Conservation (phyloP, 2,113 vertebrate genomes). For the Echinops telfairi region DNA sequence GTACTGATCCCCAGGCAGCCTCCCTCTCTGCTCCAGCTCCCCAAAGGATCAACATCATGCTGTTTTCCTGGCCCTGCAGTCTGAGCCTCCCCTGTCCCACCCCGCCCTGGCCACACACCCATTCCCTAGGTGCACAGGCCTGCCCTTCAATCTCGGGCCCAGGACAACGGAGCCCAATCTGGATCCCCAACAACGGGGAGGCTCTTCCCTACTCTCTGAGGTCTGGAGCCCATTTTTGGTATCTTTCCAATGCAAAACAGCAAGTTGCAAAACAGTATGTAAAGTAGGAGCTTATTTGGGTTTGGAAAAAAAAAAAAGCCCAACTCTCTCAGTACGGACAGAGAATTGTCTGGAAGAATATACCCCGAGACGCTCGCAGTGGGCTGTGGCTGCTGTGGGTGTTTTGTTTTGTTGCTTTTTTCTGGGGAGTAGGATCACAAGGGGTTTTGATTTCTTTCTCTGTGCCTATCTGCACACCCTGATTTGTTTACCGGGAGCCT, state of each 20-base stretch:
- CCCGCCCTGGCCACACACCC: neutral
- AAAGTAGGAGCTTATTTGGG: conserved; percentile 69
- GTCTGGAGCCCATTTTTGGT: neutral
- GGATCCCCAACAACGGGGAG: conserved; percentile 12
- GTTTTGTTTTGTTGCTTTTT: neutral
- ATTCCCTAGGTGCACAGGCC: too few species aligned
- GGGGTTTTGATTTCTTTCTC: conserved; percentile 51
- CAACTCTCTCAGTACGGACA: conserved; percentile 16
- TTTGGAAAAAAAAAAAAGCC: neutral
- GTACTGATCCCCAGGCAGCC: neutral
- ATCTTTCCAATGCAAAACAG: conserved; percentile 68
- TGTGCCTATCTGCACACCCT: neutral
- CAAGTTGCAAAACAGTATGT: conserved; percentile 64
- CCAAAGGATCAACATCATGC: neutral
- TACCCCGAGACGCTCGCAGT: neutral
- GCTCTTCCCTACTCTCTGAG: neutral
- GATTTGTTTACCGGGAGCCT: conserved; percentile 61
- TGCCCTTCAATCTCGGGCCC: neutral
- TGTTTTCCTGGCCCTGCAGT: too few species aligned
- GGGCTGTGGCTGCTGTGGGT: too few species aligned
- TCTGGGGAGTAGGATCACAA: conserved; percentile 34
- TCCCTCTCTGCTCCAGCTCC: too few species aligned
- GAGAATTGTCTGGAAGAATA: conserved; percentile 38
- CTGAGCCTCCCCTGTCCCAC: neutral
- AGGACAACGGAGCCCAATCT: neutral